phyloP scores from a whole-genome alignment of 2,797 vertebrate genomes.

The Champsocephalus gunnari region DNA sequence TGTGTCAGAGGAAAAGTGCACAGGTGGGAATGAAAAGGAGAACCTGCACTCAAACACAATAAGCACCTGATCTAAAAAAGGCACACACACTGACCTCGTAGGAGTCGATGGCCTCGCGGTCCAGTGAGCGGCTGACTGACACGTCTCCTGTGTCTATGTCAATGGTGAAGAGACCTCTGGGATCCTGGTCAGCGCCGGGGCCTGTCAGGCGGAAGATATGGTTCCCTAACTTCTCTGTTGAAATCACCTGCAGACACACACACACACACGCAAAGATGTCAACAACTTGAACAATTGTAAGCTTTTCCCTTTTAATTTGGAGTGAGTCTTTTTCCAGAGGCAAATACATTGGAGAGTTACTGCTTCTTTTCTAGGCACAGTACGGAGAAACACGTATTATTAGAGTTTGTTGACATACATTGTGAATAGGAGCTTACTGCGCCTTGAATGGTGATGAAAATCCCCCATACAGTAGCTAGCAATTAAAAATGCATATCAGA shows the following conservation, averaged over 20 bases:
- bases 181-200: constrained; percentile 93
- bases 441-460: constrained; percentile 41
- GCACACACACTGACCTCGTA: constrained; percentile 89
- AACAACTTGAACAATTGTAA: constrained; percentile 8
- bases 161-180: constrained; percentile 93
- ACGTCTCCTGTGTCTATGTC: constrained; percentile 91
- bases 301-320: constrained; percentile 12
- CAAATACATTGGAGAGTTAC: constrained; percentile 1
- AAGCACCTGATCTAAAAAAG: neutral
- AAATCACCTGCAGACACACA: constrained; percentile 87
- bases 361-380: neutral
- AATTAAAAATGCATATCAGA: constrained; percentile 52
- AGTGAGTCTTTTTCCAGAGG: constrained; percentile 1
- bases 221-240: constrained; percentile 85
- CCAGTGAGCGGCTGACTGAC: constrained; percentile 90
- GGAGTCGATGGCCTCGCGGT: constrained; percentile 90
- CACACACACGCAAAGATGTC: constrained; percentile 16
- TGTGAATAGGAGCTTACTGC: neutral
- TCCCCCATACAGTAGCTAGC: constrained; percentile 13
- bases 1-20: neutral
- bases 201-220: constrained; percentile 93
- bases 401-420: constrained; percentile 11
- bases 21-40: neutral
- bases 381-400: constrained; percentile 2
- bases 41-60: constrained; percentile 7